Percentiles rank a stretch among this genome's conserved stretches.
Conservation (phyloP, 2,113 vertebrate genomes). For the Atlantisia rogersi region DNA sequence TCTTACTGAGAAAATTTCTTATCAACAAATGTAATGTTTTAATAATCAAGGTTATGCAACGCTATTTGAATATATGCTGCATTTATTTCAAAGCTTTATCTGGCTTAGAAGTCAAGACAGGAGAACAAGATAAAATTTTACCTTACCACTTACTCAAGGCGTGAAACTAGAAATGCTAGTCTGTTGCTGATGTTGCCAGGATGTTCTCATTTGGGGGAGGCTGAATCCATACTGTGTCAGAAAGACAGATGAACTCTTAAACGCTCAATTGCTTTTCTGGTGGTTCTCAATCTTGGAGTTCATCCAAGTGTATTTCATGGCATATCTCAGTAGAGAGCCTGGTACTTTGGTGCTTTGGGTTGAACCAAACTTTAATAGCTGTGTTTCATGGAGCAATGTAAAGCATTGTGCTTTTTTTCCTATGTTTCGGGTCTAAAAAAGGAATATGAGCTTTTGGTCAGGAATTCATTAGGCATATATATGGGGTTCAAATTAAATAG, state of each 20-base stretch:
- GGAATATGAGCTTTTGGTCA: neutral
- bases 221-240: neutral
- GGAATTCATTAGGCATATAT: neutral
- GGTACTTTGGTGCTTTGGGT: neutral
- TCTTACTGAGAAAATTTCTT: neutral
- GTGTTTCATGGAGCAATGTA: neutral
- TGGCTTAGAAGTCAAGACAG: neutral
- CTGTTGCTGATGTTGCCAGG: neutral
- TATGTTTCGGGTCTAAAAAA: neutral
- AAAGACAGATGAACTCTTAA: constrained; percentile 37
- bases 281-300: neutral
- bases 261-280: neutral
- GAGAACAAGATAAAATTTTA: neutral
- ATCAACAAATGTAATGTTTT: neutral
- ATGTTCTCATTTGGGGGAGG: neutral
- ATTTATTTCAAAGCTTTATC: neutral
- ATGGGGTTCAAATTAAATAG: neutral
- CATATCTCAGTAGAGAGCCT: neutral
- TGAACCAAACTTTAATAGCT: neutral
- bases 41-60: neutral
- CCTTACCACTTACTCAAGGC: neutral
- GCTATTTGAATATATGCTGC: neutral
- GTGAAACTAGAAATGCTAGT: neutral
- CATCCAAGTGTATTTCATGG: neutral
- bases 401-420: neutral